These are phyloP conservation scores for Adelosebastes latens DNA, from an alignment of 2,797 vertebrate genomes.

Conservation along the genomic window DNA sequence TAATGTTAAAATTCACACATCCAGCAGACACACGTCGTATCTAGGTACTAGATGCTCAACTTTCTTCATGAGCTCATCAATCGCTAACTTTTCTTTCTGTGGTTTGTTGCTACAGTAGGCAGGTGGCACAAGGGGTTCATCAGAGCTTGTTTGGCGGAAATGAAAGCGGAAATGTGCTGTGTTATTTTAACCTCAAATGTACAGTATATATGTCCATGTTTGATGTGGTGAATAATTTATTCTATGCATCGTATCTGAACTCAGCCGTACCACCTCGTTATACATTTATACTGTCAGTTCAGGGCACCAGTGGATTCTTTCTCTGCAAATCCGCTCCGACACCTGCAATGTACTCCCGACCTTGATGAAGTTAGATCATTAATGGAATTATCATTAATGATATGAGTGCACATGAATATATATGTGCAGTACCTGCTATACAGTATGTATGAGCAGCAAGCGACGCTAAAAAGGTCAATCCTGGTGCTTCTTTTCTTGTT, in stretches of 20 bases:
- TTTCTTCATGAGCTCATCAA: neutral
- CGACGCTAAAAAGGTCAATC: neutral
- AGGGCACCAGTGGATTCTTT: neutral
- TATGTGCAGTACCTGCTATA: neutral
- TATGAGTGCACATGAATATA: neutral
- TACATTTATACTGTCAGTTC: neutral
- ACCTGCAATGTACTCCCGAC: neutral
- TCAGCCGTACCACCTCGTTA: neutral
- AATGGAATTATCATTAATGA: neutral
- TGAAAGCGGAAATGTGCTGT: neutral
- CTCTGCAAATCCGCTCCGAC: neutral
- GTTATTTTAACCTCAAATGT: neutral
- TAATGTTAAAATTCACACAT: neutral
- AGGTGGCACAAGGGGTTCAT: neutral
- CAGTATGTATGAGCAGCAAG: neutral
- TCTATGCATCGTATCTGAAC: neutral
- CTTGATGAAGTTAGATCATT: neutral
- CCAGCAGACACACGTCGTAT: neutral
- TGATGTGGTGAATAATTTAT: conserved; percentile 18
- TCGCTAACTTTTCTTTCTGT: neutral
- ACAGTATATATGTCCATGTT: neutral
- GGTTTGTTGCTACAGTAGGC: neutral
- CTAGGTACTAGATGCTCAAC: neutral
- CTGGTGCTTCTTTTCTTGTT: neutral
- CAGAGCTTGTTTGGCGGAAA: neutral